Evolutionary conservation across 1,140 invertebrate species (phyloP).

Genomic region (Heliconius congener): DNA sequence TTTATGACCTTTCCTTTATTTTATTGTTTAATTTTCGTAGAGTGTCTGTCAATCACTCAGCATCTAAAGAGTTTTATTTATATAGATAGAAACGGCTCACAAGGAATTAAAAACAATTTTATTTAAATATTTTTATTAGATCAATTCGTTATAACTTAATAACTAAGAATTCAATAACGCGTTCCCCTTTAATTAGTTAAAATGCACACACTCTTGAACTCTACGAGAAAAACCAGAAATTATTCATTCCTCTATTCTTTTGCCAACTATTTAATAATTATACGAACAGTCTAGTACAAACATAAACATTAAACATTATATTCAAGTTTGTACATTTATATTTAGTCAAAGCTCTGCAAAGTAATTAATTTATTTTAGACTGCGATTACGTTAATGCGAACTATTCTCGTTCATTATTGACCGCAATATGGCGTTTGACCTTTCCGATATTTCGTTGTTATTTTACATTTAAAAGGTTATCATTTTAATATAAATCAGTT

Average conservation of each 20-base stretch:
- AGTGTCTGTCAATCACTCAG: no score
- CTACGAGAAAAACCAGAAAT: not conserved
- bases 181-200: not conserved
- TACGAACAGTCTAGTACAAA: not conserved
- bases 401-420: not conserved
- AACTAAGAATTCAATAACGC: not conserved
- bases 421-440: conserved; percentile 16
- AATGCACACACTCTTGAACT: not conserved
- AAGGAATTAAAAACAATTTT: not conserved
- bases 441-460: not conserved
- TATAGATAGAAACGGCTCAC: no score
- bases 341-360: not conserved
- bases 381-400: conserved; percentile 16
- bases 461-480: conserved; percentile 1
- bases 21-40: no score
- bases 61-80: no score
- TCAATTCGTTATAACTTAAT: not conserved
- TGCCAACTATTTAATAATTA: not conserved
- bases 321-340: not conserved
- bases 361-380: conserved; percentile 19
- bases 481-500: not conserved
- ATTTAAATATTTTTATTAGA: not conserved
- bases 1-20: not conserved
- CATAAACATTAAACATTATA: not conserved
- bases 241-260: not conserved